phyloP scores from a whole-genome alignment of 2,113 vertebrate species.

The Marcusenius ussheri region DNA sequence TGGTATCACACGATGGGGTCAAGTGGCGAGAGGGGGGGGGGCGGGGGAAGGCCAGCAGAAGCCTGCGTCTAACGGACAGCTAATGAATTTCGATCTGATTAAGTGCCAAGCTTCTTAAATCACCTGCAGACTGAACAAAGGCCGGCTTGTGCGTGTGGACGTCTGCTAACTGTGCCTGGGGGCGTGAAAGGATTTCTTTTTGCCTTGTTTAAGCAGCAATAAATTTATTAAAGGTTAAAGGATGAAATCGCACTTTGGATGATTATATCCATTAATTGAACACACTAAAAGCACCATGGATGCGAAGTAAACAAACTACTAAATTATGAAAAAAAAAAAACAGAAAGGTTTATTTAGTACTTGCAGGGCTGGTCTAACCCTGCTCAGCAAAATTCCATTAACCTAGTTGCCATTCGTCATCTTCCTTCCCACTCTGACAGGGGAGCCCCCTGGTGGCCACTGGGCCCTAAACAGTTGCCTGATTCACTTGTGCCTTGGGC shows the following conservation, averaged over 20 bases:
- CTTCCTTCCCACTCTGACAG: neutral
- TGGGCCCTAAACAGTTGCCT: neutral
- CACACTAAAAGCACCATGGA: neutral
- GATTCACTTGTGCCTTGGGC: neutral
- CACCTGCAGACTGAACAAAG: neutral
- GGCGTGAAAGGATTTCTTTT: neutral
- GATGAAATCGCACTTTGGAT: neutral
- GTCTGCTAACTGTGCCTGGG: neutral
- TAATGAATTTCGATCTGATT: neutral
- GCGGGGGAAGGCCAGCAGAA: neutral
- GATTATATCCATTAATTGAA: neutral
- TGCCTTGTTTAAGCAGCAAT: neutral
- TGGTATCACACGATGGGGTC: neutral
- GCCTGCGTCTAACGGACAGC: neutral
- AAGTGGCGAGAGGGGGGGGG: neutral
- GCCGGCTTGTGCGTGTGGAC: neutral
- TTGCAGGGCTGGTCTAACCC: neutral
- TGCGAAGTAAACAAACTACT: neutral
- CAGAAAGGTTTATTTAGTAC: neutral
- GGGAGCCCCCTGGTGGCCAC: neutral
- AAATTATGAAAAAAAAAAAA: neutral
- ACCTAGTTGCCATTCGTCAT: neutral
- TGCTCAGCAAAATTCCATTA: neutral
- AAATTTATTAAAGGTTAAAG: neutral
- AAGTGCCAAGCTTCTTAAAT: neutral